Evolutionary conservation across 2,888 invertebrate genomes (phyloP), one percentile per base, ranked within the genome.

Genomic region (Hypomecis punctinalis): DNA sequence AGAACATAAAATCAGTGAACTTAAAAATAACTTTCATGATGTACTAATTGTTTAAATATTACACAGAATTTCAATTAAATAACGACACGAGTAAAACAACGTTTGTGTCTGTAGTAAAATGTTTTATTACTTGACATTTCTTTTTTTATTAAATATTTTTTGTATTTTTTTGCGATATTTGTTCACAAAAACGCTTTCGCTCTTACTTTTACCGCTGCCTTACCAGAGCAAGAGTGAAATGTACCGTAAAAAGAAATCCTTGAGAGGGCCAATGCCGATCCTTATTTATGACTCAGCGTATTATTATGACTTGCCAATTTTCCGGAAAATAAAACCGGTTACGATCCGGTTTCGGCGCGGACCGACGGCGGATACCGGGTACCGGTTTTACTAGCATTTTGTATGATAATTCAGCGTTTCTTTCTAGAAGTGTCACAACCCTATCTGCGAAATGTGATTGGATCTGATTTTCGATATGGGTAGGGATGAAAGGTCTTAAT

Each of bases 221-320:
- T 68, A 74, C 68, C 64, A 73, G 69, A 83, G 82, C 80, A 82
- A 80, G 83, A 89, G 85, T 86, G 87, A 87, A 90, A 90, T 89
- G 90, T 88, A 85, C 82, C 91, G 89, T 87, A 86, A 89, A 90
- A 89, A 88, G 88, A 85, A 89, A 89, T 86, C 85, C 83, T 89
- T 78, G 84, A 89, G 89, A 86, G 85, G 81, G 85, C 86, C 89
- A 85, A 89, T 87, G 88, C 79, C 91, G 88, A 90, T 90, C 88
- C 88, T 90, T 91, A 90, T 91, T 91, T 91, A 91, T 89, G 91
- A 90, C 81, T 89, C 89, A 88, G 90, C 89, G 88, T 84, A 90
- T 90, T 91, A 91, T 90, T 91, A 91, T 91, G 91, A 91, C 89
- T 90, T 83, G 88, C 89, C 91, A 91, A 91, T 91, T 91, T 91